phyloP scores from a whole-genome alignment of 2,888 invertebrate species.

The Eucera pruinosa region DNA sequence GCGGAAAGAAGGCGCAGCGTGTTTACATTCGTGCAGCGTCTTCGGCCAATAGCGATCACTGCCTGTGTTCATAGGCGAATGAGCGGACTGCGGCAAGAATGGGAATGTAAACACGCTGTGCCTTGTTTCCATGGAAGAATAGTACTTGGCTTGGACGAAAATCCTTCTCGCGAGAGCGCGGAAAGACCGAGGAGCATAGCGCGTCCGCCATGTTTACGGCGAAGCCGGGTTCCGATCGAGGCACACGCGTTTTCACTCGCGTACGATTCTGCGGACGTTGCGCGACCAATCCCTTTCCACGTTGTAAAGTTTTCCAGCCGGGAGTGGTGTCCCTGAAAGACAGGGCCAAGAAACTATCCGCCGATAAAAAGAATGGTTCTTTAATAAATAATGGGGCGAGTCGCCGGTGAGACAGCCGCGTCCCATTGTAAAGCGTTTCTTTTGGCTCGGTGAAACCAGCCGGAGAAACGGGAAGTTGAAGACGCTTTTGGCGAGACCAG shows the following conservation, averaged over 20 bases:
- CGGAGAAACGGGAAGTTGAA: conserved; percentile 64
- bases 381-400: conserved; percentile 71
- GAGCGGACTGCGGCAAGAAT: too few species aligned
- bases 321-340: conserved; percentile 41
- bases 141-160: too few species aligned
- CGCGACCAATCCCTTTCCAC: conserved; percentile 60
- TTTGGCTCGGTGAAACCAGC: conserved; percentile 58
- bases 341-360: conserved; percentile 59
- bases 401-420: conserved; percentile 56
- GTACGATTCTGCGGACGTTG: conserved; percentile 21
- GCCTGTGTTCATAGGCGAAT: too few species aligned
- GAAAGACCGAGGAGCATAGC: too few species aligned
- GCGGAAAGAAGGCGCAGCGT: too few species aligned
- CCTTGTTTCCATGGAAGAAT: too few species aligned
- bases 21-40: too few species aligned
- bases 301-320: conserved; percentile 74
- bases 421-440: conserved; percentile 67
- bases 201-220: too few species aligned
- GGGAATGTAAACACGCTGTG: too few species aligned
- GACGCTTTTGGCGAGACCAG: conserved; percentile 64
- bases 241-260: neutral
- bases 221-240: too few species aligned
- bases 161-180: too few species aligned
- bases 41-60: too few species aligned
- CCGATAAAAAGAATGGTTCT: conserved; percentile 71